Conservation (phyloP, 2,888 invertebrate genomes). For the Platycheirus albimanus region DNA sequence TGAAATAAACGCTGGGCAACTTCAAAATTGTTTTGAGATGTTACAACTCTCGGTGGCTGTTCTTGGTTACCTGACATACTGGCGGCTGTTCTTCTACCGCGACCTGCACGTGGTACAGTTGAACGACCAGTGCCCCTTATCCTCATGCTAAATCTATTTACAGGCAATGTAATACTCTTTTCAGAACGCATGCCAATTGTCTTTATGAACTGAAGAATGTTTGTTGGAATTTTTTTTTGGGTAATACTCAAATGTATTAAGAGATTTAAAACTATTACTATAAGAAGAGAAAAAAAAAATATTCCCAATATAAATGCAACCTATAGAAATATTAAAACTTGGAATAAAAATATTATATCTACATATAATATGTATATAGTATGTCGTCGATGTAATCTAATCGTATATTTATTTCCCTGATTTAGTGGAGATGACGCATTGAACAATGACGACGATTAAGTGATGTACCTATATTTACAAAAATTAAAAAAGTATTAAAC, state of each 20-base stretch:
- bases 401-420: neutral
- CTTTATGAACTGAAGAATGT: neutral
- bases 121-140: neutral
- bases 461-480: neutral
- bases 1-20: neutral
- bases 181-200: neutral
- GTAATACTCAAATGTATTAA: too few species aligned
- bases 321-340: neutral
- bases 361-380: neutral
- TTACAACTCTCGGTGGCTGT: neutral
- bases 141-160: neutral
- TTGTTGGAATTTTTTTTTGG: too few species aligned
- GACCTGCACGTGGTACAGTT: neutral
- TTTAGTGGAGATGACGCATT: constrained; percentile 1
- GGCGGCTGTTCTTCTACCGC: neutral
- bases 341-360: neutral
- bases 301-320: neutral
- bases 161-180: neutral
- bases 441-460: neutral
- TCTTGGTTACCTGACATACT: neutral
- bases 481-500: neutral
- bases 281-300: too few species aligned
- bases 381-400: too few species aligned
- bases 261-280: too few species aligned
- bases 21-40: neutral